Base-by-base conservation (phyloP, 2,888 invertebrate species). In the Stenurella melanura region DNA sequence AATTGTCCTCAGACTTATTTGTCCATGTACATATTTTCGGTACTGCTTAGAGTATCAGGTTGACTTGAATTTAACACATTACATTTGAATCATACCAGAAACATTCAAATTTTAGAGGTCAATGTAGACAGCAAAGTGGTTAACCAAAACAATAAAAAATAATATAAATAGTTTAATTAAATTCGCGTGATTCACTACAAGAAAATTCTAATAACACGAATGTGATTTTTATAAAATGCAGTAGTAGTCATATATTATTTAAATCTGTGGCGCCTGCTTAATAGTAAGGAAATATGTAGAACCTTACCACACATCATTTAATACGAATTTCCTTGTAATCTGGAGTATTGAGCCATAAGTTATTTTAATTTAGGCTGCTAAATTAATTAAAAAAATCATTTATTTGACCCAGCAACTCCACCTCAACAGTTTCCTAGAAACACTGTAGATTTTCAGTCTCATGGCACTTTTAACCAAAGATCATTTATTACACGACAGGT, bases 381-480 rank as follows among this genome's bases (percentile, higher is more conserved):
- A 4, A 17, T 50, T n/a, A 50, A 50, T 50, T 50, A 50, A 50
- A 50, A n/a, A 50, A 50, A 5, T 6, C n/a, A 50, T 50, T 50
- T 50, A 50, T 50, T 50, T 50, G 50, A 17, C 50, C n/a, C n/a
- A 50, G 50, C 50, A 15, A 6, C n/a, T 50, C 50, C 15, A n/a
- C 50, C 50, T 50, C 50, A 50, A 50, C 6, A 50, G n/a, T 50
- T 50, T 50, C 50, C 50, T n/a, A n/a, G 50, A 50, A 50, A n/a
- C 6, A 15, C 50, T 50, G n/a, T n/a, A 6, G 42, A 2, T 50
- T 50, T 50, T 6, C n/a, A n/a, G 0, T 50, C n/a, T n/a, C 50
- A n/a, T 15, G n/a, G n/a, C 15, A 50, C 5, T n/a, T n/a, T 50
- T 42, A 42, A 4, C 4, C 15, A 17, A 50, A 50, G 50, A 50